These are phyloP conservation scores for Spinibarbus caldwelli DNA, from an alignment of 2,797 vertebrate species.

Conservation along the genomic window DNA sequence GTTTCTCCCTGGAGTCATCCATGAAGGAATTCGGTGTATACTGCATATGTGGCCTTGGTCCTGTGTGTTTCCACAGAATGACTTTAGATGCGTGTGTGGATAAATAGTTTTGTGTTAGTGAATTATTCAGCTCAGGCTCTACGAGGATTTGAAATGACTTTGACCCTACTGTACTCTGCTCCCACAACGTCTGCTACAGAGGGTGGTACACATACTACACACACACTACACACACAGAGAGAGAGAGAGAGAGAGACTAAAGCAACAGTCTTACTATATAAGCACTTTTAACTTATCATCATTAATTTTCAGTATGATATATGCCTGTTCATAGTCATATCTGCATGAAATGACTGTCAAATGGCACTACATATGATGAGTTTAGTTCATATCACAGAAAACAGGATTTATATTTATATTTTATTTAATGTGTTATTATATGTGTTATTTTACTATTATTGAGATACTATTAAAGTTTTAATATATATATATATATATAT, in stretches of 20 bases:
- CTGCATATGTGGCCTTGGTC: conserved; percentile 1
- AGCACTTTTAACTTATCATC: background rate
- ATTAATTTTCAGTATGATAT: background rate
- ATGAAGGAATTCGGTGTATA: background rate
- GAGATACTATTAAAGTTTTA: background rate
- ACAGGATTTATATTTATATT: background rate
- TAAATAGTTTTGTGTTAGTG: conserved; percentile 1
- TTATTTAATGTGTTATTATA: background rate
- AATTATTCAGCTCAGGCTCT: conserved; percentile 10
- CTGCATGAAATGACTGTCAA: background rate
- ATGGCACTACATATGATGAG: no score
- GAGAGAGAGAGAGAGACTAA: no score
- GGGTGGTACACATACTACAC: background rate
- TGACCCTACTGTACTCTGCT: conserved; percentile 14
- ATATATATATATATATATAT: no score
- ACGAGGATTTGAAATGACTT: background rate
- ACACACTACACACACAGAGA: no score
- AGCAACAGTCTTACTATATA: no score
- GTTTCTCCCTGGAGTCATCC: background rate
- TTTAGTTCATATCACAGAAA: background rate
- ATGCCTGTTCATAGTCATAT: background rate
- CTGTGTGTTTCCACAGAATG: conserved; percentile 1
- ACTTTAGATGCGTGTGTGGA: background rate
- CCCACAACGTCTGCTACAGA: background rate
- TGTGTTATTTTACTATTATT: background rate